A percentile compares a stretch with the other conserved stretches of the same genome.
phyloP scores from a whole-genome alignment of 2,113 vertebrate genomes.

The Talpa occidentalis region DNA sequence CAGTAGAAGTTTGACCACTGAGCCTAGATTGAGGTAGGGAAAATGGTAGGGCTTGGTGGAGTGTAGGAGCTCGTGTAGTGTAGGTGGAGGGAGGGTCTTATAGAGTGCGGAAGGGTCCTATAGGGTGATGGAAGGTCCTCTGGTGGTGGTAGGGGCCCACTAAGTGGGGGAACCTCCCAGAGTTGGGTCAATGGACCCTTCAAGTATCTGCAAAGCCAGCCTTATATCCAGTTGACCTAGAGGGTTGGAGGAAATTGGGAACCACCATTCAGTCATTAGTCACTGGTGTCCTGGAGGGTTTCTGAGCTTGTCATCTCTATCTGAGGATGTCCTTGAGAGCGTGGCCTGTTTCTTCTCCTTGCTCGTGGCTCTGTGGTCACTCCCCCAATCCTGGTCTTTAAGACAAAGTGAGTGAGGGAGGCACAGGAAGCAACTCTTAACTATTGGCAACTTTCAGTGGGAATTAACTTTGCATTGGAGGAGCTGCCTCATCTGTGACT shows the following conservation, averaged over 20 bases:
- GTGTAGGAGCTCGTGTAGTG: neutral
- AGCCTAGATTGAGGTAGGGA: neutral
- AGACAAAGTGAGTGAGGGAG: neutral
- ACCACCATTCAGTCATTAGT: neutral
- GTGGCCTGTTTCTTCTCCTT: neutral
- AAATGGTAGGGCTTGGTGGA: neutral
- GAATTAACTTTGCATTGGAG: neutral
- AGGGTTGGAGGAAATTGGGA: neutral
- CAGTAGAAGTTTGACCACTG: neutral
- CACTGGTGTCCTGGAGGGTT: neutral
- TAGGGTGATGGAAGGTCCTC: neutral
- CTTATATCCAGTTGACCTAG: neutral
- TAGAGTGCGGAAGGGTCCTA: neutral
- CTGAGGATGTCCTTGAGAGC: neutral
- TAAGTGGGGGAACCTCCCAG: neutral
- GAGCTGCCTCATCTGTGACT: neutral
- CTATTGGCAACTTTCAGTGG: neutral
- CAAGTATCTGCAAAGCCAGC: neutral
- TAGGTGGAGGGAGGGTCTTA: neutral
- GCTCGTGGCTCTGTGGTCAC: neutral
- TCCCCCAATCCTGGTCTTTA: neutral
- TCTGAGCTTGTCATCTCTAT: neutral
- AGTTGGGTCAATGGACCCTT: neutral
- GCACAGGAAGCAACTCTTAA: neutral
- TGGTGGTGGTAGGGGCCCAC: neutral